Evolutionary conservation across 2,113 vertebrate genomes (phyloP), one percentile per base, ranked within the genome.

Genomic region (Triplophysa siluroides): DNA sequence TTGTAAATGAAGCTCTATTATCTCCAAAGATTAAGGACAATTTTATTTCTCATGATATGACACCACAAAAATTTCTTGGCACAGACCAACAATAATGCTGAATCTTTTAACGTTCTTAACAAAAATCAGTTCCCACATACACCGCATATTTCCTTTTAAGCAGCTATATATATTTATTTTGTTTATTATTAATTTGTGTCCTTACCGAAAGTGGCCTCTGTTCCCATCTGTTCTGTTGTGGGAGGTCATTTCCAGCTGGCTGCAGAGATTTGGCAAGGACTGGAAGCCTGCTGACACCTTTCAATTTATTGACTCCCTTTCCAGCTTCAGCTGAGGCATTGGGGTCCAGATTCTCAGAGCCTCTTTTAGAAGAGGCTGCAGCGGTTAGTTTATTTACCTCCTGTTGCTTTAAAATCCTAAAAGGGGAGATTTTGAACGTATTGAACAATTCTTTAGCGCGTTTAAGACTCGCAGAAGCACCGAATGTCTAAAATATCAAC

Each of bases 131-230:
- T 5, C 45, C 14, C 45, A 50, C 45, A 12, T 50, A 50, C 9
- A 14, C 2, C 26, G 3, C 26, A 29, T 29, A 29, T 29, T 3
- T 29, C 26, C 26, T 29, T 29, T 33, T 33, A 33, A 5, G 33
- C 33, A 33, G 33, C 33, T 6, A 33, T 5, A 33, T 33, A 33
- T 33, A n/a, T n/a, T n/a, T n/a, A n/a, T n/a, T n/a, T n/a, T n/a
- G n/a, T 9, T 43, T 3, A 43, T 3, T 4, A 43, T 10, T n/a
- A 7, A 47, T 13, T 66, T 5, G 50, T 52, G 16, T 1, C 38
- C 89, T 89, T 82, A 94, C 93, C 83, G 82, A 65, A 29, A 92
- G 77, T 23, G 87, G 83, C 80, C 90, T 92, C 65, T 89, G 88
- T 79, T 93, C 90, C 92, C 91, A 93, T 74, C 61, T 86, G 23